A percentile compares a stretch with the other conserved stretches of the same genome.
phyloP scores from a whole-genome alignment of 2,113 vertebrate genomes.

The Gnathonemus echidnorhynchus region DNA sequence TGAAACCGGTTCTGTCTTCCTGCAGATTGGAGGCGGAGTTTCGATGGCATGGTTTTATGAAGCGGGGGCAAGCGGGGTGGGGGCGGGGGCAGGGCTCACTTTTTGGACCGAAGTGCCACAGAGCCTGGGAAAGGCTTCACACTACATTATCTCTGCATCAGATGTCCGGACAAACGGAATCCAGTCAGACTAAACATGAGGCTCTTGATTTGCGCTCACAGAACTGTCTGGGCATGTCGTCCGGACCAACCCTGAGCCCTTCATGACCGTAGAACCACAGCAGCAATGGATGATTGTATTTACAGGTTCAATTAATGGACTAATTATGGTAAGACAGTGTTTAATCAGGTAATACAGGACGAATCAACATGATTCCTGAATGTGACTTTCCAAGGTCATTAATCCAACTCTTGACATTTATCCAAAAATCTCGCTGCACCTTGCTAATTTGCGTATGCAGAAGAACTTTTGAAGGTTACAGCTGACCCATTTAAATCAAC shows the following conservation, averaged over 20 bases:
- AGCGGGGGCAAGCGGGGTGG: neutral
- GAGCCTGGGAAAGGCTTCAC: slow-evolving; percentile 13
- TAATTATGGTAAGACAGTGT: neutral
- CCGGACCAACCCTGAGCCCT: neutral
- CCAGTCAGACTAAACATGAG: slow-evolving; percentile 20
- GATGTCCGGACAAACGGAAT: neutral
- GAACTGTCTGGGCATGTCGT: neutral
- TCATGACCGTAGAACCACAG: neutral
- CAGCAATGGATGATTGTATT: neutral
- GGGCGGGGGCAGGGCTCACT: neutral
- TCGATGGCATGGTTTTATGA: neutral
- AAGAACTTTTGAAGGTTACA: neutral
- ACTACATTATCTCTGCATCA: slow-evolving; percentile 5
- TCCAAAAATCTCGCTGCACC: neutral
- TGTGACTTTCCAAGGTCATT: neutral
- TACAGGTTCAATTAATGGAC: neutral
- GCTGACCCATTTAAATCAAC: neutral
- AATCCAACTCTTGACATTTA: neutral
- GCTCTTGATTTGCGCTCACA: neutral
- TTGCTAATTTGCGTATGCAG: neutral
- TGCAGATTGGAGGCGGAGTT: neutral
- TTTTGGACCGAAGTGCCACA: neutral
- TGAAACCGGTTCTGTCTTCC: neutral
- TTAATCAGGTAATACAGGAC: neutral
- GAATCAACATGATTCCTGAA: neutral